Base-by-base conservation (phyloP, 2,888 invertebrate genomes). In the Odontocolon sp. region DNA sequence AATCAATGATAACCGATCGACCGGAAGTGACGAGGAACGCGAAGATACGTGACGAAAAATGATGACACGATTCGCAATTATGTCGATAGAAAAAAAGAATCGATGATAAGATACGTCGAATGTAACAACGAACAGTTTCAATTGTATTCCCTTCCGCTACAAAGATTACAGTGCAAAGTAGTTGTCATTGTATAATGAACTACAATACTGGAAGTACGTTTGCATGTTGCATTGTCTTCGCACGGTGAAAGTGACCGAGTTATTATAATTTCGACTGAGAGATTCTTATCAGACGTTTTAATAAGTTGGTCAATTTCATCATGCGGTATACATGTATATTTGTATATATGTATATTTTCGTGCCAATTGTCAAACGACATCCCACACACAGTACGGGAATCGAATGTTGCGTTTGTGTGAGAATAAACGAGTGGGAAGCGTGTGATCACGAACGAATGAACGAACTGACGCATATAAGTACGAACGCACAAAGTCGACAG, bases 1-100 rank as follows among this genome's bases (percentile, higher is more conserved):
- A 66, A 66, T 66, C 70, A 70, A 66, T 66, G 64, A 66, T 66
- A 50, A 73, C 57, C 59, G 70, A 54, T 61, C 70, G 47, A 61
- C 76, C 76, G 76, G 76, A 76, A 70, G 76, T 59, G n/a, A n/a
- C n/a, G n/a, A n/a, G n/a, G n/a, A n/a, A n/a, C 56, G 16, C 54
- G 67, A 63, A 21, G 36, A 61, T 45, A 47, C 50, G 64, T 59
- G 52, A 74, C 59, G 45, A 52, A 14, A 21, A 33, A 45, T 31
- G 61, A 42, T 45, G 33, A n/a, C 16, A 38, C 38, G 28, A 18
- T 11, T 8, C 26, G 54, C 54, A 28, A 18, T 18, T 52, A 18
- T 6, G 52, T 52, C 14, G 16, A n/a, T 8, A 9, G 5, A 38
- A 36, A 23, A 57, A 57, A 23, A 57, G 64, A 33, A 40, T 21